Base-by-base conservation (phyloP, 2,888 invertebrate species). In the Cyclophora punctaria region DNA sequence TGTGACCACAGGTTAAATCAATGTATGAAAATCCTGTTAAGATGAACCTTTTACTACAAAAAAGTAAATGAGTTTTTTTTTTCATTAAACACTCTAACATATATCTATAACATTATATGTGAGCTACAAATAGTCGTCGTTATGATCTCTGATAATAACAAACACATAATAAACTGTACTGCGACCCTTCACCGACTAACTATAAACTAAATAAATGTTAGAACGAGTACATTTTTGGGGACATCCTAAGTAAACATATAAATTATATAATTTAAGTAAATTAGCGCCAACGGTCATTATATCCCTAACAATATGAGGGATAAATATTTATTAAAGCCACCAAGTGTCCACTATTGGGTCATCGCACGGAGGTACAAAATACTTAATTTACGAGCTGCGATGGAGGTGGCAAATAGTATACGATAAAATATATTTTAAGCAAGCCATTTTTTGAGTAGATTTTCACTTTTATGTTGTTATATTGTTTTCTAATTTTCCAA, bases 251-350 rank as follows among this genome's bases (percentile, higher is more conserved):
- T 63, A 79, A 83, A 83, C 80, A 53, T 72, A 78, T 83, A 78
- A 80, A 83, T 83, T 74, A 78, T 75, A 71, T 75, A 83, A 84
- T 84, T 83, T 82, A 67, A 59, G 60, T 55, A 63, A 73, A 77
- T 76, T 76, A 76, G 62, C 62, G 37, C 37, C 37, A 46, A 50
- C 40, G 41, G 41, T 44, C 45, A 49, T 61, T 59, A 59, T 59
- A 61, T 59, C 59, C 57, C 70, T 72, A 64, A 83, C 84, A 82
- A 82, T 84, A 81, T 80, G 80, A 74, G 74, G 79, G 75, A 85
- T 85, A 84, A 86, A 86, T 86, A 86, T 86, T 85, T 86, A 85
- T 85, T 84, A 83, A 81, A 69, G 63, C 74, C 73, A 59, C 70
- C 75, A 81, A 82, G 69, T 83, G 83, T 83, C 83, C 83, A 80